Evolutionary conservation across 1,140 invertebrate genomes (phyloP).

Genomic region (Dreissena polymorpha): DNA sequence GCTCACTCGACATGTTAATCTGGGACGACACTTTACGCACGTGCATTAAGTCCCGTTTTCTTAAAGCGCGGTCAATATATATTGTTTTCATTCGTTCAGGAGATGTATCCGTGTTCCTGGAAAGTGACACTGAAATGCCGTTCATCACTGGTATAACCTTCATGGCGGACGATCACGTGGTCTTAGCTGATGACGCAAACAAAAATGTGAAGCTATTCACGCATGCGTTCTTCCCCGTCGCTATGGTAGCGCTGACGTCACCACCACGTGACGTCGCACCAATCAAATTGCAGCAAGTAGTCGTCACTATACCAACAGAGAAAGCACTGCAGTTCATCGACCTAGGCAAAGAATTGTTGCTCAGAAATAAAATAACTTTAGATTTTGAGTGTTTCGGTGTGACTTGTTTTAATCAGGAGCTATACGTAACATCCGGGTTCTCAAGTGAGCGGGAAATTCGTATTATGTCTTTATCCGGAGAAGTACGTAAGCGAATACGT

Average conservation of each 20-base stretch:
- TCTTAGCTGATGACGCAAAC: conserved; percentile 36
- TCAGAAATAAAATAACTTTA: conserved; percentile 38
- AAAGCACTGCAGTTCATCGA: conserved; percentile 43
- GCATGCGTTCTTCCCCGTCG: conserved; percentile 14
- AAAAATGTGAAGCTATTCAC: conserved; percentile 45
- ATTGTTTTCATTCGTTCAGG: conserved; percentile 23
- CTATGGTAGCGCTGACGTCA: conserved; percentile 6
- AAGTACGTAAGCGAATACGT: conserved; percentile 26
- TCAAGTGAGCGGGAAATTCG: conserved; percentile 47
- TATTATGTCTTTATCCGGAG: conserved; percentile 34
- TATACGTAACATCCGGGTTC: conserved; percentile 52
- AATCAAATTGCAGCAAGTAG: conserved; percentile 27
- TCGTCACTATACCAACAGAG: conserved; percentile 36
- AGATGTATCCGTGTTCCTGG: conserved; percentile 25
- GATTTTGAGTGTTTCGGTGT: conserved; percentile 48
- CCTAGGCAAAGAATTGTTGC: conserved; percentile 12
- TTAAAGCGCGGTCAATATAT: not conserved
- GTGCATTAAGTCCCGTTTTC: no score
- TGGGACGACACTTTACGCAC: no score
- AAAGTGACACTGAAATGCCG: conserved; percentile 32
- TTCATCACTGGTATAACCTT: conserved; percentile 40
- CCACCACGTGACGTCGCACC: conserved; percentile 44
- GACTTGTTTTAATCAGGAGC: conserved; percentile 36
- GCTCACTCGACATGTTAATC: no score
- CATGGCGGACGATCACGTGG: conserved; percentile 42